Evolutionary conservation across 2,113 vertebrate genomes (phyloP).

Genomic region (Benthochromis sp.): DNA sequence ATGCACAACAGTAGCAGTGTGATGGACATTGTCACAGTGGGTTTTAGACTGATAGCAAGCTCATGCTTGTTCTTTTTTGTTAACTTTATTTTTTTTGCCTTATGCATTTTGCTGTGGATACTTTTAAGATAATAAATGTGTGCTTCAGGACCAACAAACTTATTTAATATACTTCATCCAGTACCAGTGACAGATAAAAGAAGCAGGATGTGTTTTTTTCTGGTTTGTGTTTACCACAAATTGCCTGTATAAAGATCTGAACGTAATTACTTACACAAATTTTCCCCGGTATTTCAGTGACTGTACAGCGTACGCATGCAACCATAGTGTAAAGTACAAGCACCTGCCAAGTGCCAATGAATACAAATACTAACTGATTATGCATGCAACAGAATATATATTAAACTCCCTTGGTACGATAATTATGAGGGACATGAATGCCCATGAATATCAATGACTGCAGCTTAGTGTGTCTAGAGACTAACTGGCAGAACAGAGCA

Average conservation of each 20-base stretch:
- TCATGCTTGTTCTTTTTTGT: neutral
- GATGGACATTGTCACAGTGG: neutral
- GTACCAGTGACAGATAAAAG: neutral
- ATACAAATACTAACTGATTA: constrained; percentile 38
- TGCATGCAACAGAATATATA: constrained; percentile 38
- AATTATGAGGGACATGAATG: constrained; percentile 28
- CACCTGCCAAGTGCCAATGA: neutral
- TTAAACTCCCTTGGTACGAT: constrained; percentile 31
- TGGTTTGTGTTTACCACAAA: neutral
- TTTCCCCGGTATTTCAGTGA: neutral
- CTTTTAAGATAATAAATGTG: neutral
- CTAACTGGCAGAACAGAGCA: neutral
- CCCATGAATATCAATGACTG: constrained; percentile 42
- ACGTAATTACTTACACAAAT: neutral
- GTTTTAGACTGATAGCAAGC: constrained; percentile 5
- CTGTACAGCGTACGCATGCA: neutral
- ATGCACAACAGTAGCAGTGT: neutral
- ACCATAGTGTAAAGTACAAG: neutral
- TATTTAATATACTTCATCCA: neutral
- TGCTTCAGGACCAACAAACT: neutral
- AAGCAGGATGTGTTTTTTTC: neutral
- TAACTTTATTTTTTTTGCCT: neutral
- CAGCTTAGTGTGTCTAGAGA: neutral
- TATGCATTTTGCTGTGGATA: neutral
- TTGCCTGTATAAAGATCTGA: neutral